Evolutionary conservation across 1,140 invertebrate species (phyloP), one percentile per base, ranked within the genome.

Genomic region (Drosophila novamexicana): DNA sequence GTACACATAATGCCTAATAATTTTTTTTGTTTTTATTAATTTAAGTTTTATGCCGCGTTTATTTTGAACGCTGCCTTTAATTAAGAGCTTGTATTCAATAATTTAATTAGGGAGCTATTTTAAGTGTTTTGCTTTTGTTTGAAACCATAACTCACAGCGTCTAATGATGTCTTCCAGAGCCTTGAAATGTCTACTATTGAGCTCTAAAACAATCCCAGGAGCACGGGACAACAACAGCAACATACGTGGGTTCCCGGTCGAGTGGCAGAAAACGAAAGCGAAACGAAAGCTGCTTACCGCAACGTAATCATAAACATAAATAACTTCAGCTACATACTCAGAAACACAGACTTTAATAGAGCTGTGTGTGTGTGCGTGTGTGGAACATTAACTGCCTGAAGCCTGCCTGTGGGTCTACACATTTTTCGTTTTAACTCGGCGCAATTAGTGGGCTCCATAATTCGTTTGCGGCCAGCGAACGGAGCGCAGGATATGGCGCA

Each of bases 231-330:
- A 70, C 63, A 56, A 16, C 39, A 63, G 42, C 44, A 29, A 29
- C 22, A 29, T 29, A 5, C 22, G 22, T 29, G 22, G 5, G 22
- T 47, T 18, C n/a, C 52, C 14, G 52, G 14, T 6, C 34, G 34
- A 45, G 56, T 37, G 52, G 12, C 16, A 56, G 18, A 52, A 57
- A 10, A 32, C 29, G 50, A 66, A 66, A 63, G 47, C 16, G 47
- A 39, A 39, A 32, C 7, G 75, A 70, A 79, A 64, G 54, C 68
- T 88, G 83, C 72, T 66, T 83, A 77, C 73, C 84, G 77, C 83
- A 88, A 86, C 79, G 77, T 77, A 79, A 86, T 86, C 83, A 86
- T 86, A 86, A 86, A 69, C 83, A 86, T 86, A 86, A 86, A 86
- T 86, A 86, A 79, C 83, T 78, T 56, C 52, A 67, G 71, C 78